Evolutionary conservation across 1,140 invertebrate species (phyloP).

Genomic region (Atta cephalotes): DNA sequence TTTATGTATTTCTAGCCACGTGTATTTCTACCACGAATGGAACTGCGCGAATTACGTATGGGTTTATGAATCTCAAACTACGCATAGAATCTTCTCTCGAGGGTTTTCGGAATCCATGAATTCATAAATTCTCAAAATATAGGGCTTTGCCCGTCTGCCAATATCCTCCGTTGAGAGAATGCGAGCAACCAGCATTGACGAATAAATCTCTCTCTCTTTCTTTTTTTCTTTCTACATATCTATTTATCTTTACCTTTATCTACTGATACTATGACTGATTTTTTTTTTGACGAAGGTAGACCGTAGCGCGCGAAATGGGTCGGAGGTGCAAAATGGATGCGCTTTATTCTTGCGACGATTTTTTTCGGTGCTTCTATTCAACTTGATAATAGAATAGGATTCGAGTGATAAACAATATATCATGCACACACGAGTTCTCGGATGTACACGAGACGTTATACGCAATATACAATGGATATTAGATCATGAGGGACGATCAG

Average conservation of each 20-base stretch:
- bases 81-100: slow-evolving; percentile 12
- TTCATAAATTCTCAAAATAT: slow-evolving; percentile 46
- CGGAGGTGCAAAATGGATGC: slow-evolving; percentile 78
- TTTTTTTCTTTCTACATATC: slow-evolving; percentile 28
- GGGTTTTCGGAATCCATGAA: slow-evolving; percentile 50
- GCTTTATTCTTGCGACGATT: slow-evolving; percentile 35
- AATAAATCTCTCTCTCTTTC: slow-evolving; percentile 40
- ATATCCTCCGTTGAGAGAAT: slow-evolving; percentile 50
- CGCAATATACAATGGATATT: slow-evolving; percentile 48
- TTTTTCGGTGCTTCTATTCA: slow-evolving; percentile 37
- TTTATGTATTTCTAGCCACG: slow-evolving; percentile 27
- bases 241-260: not conserved
- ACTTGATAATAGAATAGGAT: slow-evolving; percentile 43
- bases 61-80: slow-evolving; percentile 49
- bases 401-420: slow-evolving; percentile 42
- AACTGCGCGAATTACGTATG: slow-evolving; percentile 45
- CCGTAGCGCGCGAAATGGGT: slow-evolving; percentile 78
- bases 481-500: slow-evolving; percentile 28
- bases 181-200: slow-evolving; percentile 56
- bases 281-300: slow-evolving; percentile 66
- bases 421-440: slow-evolving; percentile 38
- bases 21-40: not conserved
- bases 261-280: slow-evolving; percentile 35
- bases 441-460: slow-evolving; percentile 32
- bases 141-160: slow-evolving; percentile 2